Evolutionary conservation across 1,140 invertebrate species (phyloP).

Genomic region (Bombus difficillimus): DNA sequence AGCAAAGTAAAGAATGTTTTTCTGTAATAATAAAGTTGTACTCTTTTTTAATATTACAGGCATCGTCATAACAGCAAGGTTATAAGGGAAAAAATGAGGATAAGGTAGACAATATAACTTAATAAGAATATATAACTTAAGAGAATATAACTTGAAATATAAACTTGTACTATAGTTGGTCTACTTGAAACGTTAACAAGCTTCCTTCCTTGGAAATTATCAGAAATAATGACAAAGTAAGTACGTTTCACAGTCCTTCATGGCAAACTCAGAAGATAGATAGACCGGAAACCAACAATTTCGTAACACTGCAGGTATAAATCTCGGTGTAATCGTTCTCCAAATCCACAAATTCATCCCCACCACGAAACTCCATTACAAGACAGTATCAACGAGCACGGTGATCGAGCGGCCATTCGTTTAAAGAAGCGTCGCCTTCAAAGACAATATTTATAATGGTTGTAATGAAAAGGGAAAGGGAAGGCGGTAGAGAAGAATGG

Average conservation of each 20-base stretch:
- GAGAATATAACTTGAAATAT: not conserved
- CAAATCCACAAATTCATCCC: not conserved
- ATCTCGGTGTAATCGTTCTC: not conserved
- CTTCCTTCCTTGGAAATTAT: not conserved
- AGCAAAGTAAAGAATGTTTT: too few relatives aligned
- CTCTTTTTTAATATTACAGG: too few relatives aligned
- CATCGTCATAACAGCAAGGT: not conserved
- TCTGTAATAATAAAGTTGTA: too few relatives aligned
- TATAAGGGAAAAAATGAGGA: not conserved
- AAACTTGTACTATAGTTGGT: not conserved
- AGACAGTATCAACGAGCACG: too few relatives aligned
- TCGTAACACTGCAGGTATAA: not conserved
- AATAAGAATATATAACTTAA: not conserved
- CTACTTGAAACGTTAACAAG: not conserved
- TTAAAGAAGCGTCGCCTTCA: not conserved
- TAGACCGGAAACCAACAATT: not conserved
- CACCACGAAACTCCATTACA: not conserved
- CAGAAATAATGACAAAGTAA: not conserved
- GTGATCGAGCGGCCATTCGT: not conserved
- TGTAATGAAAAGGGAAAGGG: constrained; percentile 31
- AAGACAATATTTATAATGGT: constrained; percentile 46
- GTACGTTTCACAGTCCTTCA: not conserved
- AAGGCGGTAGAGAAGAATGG: not conserved
- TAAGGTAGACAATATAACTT: not conserved
- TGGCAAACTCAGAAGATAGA: not conserved